phyloP scores from a whole-genome alignment of 2,113 vertebrate species.

The Pelobates fuscus region DNA sequence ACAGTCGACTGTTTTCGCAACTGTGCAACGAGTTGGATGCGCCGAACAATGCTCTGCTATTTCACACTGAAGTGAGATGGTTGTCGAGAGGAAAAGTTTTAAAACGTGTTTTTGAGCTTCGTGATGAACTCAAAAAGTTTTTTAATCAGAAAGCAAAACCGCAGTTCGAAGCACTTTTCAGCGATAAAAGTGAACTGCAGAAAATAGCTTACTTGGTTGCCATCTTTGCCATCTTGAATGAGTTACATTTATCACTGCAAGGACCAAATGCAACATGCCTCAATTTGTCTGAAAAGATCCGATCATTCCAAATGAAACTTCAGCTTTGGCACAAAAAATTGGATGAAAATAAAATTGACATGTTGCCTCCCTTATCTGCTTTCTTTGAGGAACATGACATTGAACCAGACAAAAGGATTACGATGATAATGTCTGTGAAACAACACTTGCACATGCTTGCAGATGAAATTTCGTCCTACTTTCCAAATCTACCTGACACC shows the following conservation, averaged over 20 bases:
- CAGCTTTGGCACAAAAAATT: constrained; percentile 27
- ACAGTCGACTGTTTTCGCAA: background rate
- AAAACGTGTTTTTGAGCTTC: constrained; percentile 1
- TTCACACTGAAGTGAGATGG: no score
- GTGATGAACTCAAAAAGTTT: constrained; percentile 5
- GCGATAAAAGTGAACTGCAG: constrained; percentile 5
- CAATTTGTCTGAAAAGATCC: constrained; percentile 32
- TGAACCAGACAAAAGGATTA: constrained; percentile 30
- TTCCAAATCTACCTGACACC: constrained; percentile 41
- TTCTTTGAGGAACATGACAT: constrained; percentile 33
- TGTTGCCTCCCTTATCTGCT: constrained; percentile 40
- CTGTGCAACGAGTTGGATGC: constrained; percentile 20
- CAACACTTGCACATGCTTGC: constrained; percentile 38
- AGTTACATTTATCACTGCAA: background rate
- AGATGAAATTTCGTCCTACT: constrained; percentile 30
- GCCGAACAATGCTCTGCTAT: background rate
- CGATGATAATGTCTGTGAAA: constrained; percentile 35
- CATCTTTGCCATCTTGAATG: constrained; percentile 8
- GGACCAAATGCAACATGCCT: constrained; percentile 25
- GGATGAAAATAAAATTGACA: constrained; percentile 42
- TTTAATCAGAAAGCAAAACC: no score
- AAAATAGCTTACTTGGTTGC: constrained; percentile 13
- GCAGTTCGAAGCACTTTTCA: constrained; percentile 5
- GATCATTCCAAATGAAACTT: constrained; percentile 29
- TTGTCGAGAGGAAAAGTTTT: no score